Conservation (phyloP, 2,888 invertebrate genomes). For the Caenorhabditis sp. region DNA sequence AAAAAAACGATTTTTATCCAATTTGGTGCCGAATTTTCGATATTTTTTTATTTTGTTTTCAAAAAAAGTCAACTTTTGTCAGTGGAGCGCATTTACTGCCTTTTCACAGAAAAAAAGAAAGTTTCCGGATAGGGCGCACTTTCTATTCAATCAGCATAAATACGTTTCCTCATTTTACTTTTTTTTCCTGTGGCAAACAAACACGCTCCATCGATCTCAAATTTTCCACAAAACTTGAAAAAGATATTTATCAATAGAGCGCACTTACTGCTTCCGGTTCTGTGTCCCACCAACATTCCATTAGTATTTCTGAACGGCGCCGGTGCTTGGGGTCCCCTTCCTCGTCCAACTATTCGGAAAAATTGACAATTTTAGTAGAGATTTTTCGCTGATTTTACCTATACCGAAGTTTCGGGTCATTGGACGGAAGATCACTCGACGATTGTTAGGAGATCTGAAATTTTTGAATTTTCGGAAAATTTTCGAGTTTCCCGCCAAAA, state of each 20-base stretch:
- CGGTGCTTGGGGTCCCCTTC: conserved; percentile 41
- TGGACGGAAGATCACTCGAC: conserved; percentile 34
- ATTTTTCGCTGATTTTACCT: conserved; percentile 22
- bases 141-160: too few species aligned
- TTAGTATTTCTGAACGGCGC: conserved; percentile 15
- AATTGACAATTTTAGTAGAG: background rate
- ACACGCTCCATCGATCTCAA: background rate
- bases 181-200: background rate
- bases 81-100: background rate
- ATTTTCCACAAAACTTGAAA: background rate
- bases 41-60: too few species aligned
- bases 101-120: background rate
- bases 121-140: background rate
- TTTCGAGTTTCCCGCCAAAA: background rate
- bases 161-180: background rate
- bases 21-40: too few species aligned
- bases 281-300: background rate
- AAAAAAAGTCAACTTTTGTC: too few species aligned
- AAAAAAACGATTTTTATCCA: too few species aligned
- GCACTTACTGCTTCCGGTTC: conserved; percentile 5
- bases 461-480: background rate
- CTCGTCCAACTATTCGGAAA: conserved; percentile 40
- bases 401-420: conserved; percentile 57
- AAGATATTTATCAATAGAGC: background rate
- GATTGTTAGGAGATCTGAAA: conserved; percentile 37